Evolutionary conservation across 64 coral and sea anemone genomes (phyloP), one percentile per base, ranked within the genome.

Genomic region (Pocillopora verrucosa): DNA sequence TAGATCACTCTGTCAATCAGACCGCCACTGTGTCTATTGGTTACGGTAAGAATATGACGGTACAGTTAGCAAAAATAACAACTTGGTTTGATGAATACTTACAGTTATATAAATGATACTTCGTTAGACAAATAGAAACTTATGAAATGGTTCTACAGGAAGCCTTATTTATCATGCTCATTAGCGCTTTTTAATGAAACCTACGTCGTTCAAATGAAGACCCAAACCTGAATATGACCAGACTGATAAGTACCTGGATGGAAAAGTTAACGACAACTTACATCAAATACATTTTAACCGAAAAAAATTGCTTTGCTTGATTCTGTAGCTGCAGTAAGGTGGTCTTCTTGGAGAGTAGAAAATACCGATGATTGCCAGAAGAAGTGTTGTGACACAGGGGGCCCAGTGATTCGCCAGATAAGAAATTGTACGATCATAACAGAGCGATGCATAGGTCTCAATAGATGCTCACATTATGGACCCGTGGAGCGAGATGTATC

Each of bases 341-440:
- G 76, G 76, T 19, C 16, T 11, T 16, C 22, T 2, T 78, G 76
- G 76, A 51, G 34, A 16, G 34, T 16, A 20, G 41, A 78, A 78
- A 24, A 59, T 4, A 11, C 38, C 13, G 24, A 1, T 38, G 76
- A 78, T 78, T 78, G 76, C 45, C 17, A 78, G 58, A 13, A 24
- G 20, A 78, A 78, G 45, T 78, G 76, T 22, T 78, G 76, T 78
- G 45, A 78, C 41, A 78, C 76, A 78, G 76, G 76, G 19, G 76
- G 19, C 10, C 76, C 76, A 59, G 76, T 58, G 22, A 78, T 78
- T 58, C 16, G 19, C 17, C 76, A 78, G 36, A 78, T 20, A 78
- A 78, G 76, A 24, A 78, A 57, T 22, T 78, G 76, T 58, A 58
- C 16, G 20, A 22, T 78, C 76, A 41, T 1, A 41, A 16, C 5